Evolutionary conservation across 1,140 invertebrate species (phyloP), one percentile per base, ranked within the genome.

Genomic region (Alviniconcha marisindica): DNA sequence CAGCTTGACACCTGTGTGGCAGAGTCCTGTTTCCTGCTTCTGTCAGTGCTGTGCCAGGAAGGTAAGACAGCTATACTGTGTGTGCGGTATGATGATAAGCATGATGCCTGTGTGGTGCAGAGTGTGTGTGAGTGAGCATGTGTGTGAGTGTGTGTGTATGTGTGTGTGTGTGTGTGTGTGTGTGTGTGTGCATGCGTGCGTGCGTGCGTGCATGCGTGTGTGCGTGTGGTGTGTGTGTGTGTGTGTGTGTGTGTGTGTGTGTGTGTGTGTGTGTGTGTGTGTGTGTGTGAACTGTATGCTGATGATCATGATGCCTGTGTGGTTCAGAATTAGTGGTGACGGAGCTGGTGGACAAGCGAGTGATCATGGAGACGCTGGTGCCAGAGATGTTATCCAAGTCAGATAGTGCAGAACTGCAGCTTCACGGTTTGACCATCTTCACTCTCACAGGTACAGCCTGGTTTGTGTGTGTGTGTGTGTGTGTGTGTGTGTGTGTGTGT

Each of bases 341-440:
- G 21, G 63, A 79, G 18, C 73, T 86, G 51, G 81, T 84, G 44
- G 63, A 85, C n/a, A 77, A 79, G 74, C 80, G 73, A 21, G 48
- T 84, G 33, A 74, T 86, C 48, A 86, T 81, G 81, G 76, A 80
- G 18, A 76, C 48, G 10, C 63, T 88, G 69, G 48, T 85, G 28
- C 84, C 87, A 18, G 74, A 83, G 83, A 82, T 86, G 56, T 42
- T 86, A 66, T 79, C 81, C 31, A 76, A 60, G 31, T 36, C 54
- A 14, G 83, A 83, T 31, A 66, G 81, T 18, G 78, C 78, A 24
- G 54, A 56, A 21, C 54, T 88, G 1, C 87, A 88, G 82, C 42
- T 84, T 21, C 51, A 51, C 76, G 85, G 85, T 18, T 71, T 88
- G 5, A 66, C 56, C 38, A 86, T 88, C 54, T 85, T 86, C 31